These are phyloP conservation scores for Gila orcuttii DNA, from an alignment of 2,113 vertebrate genomes.

Conservation along the genomic window DNA sequence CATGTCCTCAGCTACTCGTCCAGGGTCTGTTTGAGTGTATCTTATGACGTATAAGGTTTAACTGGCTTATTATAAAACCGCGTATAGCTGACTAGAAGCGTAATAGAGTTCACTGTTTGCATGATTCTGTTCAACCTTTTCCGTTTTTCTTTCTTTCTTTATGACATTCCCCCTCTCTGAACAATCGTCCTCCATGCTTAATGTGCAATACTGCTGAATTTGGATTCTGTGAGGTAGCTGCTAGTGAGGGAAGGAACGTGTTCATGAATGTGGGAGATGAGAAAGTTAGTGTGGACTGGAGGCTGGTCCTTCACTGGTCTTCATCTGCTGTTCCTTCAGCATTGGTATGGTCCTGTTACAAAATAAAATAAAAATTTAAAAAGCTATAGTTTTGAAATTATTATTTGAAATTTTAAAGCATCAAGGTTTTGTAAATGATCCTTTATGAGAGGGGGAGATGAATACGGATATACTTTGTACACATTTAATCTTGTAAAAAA, in stretches of 20 bases:
- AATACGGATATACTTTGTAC: constrained; percentile 81
- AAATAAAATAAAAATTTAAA: constrained; percentile 53
- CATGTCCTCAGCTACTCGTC: constrained; percentile 38
- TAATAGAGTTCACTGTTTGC: constrained; percentile 51
- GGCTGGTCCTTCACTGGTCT: constrained; percentile 75
- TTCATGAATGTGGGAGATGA: constrained; percentile 60
- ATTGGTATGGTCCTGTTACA: constrained; percentile 79
- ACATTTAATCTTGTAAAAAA: constrained; percentile 80
- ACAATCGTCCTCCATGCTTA: constrained; percentile 73
- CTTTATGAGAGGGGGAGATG: constrained; percentile 69
- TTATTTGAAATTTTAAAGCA: constrained; percentile 77
- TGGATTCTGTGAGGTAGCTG: constrained; percentile 78
- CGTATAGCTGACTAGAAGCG: constrained; percentile 37
- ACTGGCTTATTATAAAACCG: constrained; percentile 40
- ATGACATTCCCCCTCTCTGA: constrained; percentile 67
- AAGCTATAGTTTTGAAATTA: constrained; percentile 66
- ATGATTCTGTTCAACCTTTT: constrained; percentile 51
- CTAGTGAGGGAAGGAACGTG: constrained; percentile 67
- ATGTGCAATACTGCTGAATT: constrained; percentile 78
- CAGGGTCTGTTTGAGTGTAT: constrained; percentile 38
- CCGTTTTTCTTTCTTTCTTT: constrained; percentile 30
- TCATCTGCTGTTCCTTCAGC: constrained; percentile 79
- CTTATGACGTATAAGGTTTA: constrained; percentile 36
- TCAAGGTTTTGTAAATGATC: constrained; percentile 83
- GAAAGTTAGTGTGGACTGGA: constrained; percentile 59